Evolutionary conservation across 2,888 invertebrate species (phyloP).

Genomic region (Cataglyphis rosenhaueri): DNA sequence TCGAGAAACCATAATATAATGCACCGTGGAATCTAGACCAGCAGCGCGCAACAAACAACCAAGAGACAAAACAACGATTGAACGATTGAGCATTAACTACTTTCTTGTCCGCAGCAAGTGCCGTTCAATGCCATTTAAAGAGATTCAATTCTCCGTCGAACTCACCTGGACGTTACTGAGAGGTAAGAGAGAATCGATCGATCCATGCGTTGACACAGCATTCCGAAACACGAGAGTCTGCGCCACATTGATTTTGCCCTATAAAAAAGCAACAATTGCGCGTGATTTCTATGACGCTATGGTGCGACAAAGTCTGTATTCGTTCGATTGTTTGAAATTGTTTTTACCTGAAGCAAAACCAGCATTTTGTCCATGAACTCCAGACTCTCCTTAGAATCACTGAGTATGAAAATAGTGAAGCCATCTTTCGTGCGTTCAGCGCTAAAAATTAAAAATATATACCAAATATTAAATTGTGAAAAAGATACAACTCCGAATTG

Average conservation of each 20-base stretch:
- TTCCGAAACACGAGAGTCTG: constrained; percentile 79
- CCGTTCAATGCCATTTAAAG: constrained; percentile 35
- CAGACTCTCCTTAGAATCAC: constrained; percentile 86
- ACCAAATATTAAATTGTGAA: not conserved
- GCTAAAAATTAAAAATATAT: constrained; percentile 78
- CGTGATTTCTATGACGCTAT: constrained; percentile 5
- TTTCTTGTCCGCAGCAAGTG: constrained; percentile 22
- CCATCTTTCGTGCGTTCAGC: constrained; percentile 85
- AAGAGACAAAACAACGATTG: constrained; percentile 8
- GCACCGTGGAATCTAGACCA: constrained; percentile 55
- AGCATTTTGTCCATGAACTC: constrained; percentile 86
- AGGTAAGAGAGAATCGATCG: constrained; percentile 78
- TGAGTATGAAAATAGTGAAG: constrained; percentile 86
- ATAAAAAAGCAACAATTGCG: constrained; percentile 58
- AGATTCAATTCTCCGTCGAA: constrained; percentile 57
- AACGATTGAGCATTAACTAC: constrained; percentile 11
- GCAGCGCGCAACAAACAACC: constrained; percentile 41
- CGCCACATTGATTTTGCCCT: constrained; percentile 79
- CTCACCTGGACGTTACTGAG: constrained; percentile 82
- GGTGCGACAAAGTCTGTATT: not conserved
- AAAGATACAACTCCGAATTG: not conserved
- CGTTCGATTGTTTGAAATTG: not conserved
- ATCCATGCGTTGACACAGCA: constrained; percentile 69
- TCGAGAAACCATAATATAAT: constrained; percentile 43
- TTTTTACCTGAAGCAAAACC: constrained; percentile 84